phyloP scores from a whole-genome alignment of 2,888 invertebrate genomes.

The Bruchidius siliquastri region DNA sequence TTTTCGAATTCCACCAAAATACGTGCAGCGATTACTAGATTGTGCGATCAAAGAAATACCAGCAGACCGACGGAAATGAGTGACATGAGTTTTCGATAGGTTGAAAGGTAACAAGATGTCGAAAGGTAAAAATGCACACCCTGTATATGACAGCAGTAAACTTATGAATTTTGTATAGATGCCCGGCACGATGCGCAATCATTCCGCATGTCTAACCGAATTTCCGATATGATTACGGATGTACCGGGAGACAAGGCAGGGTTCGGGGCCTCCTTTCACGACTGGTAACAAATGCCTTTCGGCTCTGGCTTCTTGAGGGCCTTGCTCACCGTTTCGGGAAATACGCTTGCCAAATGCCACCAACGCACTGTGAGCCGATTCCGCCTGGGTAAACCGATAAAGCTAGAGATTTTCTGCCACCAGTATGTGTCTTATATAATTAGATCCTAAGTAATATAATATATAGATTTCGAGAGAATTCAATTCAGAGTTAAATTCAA shows the following conservation, averaged over 20 bases:
- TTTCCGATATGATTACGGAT: slow-evolving; percentile 37
- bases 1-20: too few relatives aligned
- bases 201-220: slow-evolving; percentile 47
- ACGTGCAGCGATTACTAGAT: too few relatives aligned
- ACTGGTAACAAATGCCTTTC: not conserved
- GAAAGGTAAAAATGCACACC: not conserved
- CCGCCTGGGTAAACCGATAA: not conserved
- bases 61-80: too few relatives aligned
- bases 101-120: too few relatives aligned
- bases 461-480: too few relatives aligned
- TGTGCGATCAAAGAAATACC: too few relatives aligned
- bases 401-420: not conserved
- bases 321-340: not conserved
- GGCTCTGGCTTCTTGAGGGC: not conserved
- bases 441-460: too few relatives aligned
- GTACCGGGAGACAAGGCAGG: not conserved
- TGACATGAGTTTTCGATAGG: too few relatives aligned
- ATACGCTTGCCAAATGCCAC: not conserved
- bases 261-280: not conserved
- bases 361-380: not conserved
- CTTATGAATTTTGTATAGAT: slow-evolving; percentile 16
- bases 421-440: too few relatives aligned
- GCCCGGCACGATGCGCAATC: slow-evolving; percentile 36
- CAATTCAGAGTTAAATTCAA: too few relatives aligned
- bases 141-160: not conserved